phyloP scores from a whole-genome alignment of 1,140 invertebrate species.

The Drosophila saltans region DNA sequence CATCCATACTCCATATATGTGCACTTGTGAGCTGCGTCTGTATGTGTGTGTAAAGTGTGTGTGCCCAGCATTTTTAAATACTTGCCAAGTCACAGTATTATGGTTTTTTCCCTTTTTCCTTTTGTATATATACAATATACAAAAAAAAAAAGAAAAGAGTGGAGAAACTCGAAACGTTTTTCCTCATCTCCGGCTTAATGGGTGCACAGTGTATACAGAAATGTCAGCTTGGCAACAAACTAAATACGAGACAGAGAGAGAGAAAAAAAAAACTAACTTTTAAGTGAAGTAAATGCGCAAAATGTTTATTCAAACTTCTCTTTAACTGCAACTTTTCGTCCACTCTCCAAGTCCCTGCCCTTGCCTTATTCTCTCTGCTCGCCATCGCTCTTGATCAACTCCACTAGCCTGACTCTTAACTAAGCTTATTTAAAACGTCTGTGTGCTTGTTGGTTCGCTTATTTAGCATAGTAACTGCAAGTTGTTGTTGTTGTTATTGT shows the following conservation, averaged over 20 bases:
- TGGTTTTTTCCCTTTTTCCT: slow-evolving; percentile 41
- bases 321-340: slow-evolving; percentile 68
- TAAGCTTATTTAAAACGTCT: slow-evolving; percentile 72
- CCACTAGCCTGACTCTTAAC: slow-evolving; percentile 59
- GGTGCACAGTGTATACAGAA: slow-evolving; percentile 53
- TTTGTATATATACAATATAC: slow-evolving; percentile 7
- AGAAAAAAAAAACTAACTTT: slow-evolving; percentile 64
- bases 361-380: neutral
- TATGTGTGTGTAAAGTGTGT: slow-evolving; percentile 17
- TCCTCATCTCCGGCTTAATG: slow-evolving; percentile 57
- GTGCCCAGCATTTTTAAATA: slow-evolving; percentile 70
- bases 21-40: neutral
- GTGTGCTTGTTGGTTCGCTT: slow-evolving; percentile 48
- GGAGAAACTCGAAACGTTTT: slow-evolving; percentile 48
- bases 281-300: slow-evolving; percentile 81
- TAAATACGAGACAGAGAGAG: neutral
- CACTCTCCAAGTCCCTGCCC: slow-evolving; percentile 29
- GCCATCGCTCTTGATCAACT: slow-evolving; percentile 20
- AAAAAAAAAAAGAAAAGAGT: slow-evolving; percentile 22
- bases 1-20: slow-evolving; percentile 26
- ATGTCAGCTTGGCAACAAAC: slow-evolving; percentile 57
- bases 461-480: slow-evolving; percentile 63
- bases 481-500: neutral
- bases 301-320: slow-evolving; percentile 81
- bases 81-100: slow-evolving; percentile 70